Conservation (phyloP, 2,113 vertebrate genomes). For the Tapirus terrestris region DNA sequence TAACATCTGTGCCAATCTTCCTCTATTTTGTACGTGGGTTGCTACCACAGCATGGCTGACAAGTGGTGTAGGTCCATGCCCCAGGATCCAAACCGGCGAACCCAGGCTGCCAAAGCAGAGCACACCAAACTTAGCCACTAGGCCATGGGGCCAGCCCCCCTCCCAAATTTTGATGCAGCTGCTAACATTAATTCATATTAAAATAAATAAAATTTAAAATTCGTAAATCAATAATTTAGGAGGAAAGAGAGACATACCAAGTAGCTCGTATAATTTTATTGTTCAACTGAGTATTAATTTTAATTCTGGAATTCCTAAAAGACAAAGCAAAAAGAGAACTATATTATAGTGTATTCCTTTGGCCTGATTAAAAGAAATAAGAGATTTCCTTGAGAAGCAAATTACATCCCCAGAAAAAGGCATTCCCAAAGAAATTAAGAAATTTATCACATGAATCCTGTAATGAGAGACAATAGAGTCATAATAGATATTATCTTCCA, state of each 20-base stretch:
- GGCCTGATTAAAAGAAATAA: conserved; percentile 14
- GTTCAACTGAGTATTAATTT: not conserved
- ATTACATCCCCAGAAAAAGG: not conserved
- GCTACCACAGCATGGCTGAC: too few relatives aligned
- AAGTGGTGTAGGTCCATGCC: too few relatives aligned
- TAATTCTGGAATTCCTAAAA: not conserved
- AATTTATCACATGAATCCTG: not conserved
- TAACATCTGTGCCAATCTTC: too few relatives aligned
- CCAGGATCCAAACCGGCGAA: too few relatives aligned
- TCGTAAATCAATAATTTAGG: not conserved
- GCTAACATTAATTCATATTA: conserved; percentile 30
- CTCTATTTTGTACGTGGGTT: too few relatives aligned
- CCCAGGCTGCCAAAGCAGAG: too few relatives aligned
- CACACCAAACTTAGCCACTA: too few relatives aligned
- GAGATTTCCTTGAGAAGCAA: not conserved
- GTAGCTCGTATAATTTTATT: not conserved
- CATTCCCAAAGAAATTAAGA: not conserved
- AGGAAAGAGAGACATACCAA: not conserved
- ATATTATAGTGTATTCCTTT: not conserved
- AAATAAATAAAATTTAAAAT: conserved; percentile 1
- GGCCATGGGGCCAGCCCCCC: too few relatives aligned
- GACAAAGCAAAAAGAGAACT: not conserved
- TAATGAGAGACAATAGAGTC: not conserved
- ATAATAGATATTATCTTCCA: not conserved
- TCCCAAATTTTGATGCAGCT: not conserved